Evolutionary conservation across 2,113 vertebrate genomes (phyloP), one percentile per base, ranked within the genome.

Genomic region (Atrichornis clamosus): DNA sequence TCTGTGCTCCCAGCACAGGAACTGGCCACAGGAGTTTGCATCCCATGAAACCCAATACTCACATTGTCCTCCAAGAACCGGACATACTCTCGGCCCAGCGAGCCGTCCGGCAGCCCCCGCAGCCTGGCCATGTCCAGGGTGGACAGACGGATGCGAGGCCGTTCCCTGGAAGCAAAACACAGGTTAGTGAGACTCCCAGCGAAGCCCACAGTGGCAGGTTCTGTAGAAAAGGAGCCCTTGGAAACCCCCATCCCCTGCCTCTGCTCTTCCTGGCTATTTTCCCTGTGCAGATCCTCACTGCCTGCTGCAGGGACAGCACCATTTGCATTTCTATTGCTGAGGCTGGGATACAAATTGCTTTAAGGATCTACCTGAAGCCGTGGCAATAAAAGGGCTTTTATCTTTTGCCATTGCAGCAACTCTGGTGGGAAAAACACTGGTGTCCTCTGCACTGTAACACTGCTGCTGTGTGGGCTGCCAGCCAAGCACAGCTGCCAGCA

Each of bases 1-100:
- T 13, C 53, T 3, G 1, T 47, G 64, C 27, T 72, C 15, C 4
- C 8, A 20, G 63, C 73, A 89, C 69, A 65, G 52, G 26, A 46
- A 73, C 33, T 41, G 42, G 3, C 7, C 46, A 47, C 42, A 55
- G 75, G 24, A 8, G 4, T 23, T 0, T 4, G 30, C 42, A n/a
- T 11, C 19, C 73, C 37, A 11, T 7, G 4, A 65, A 68, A 6
- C 10, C 56, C 30, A 53, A 62, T 22, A 96, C 99, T 98, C 97
- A 99, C 99, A 2, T 99, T 99, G 68, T 98, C 96, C 67, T 99
- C 98, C 73, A 99, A 93, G 90, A 99, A 99, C 14, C 97, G 97
- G 44, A 98, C 92, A 11, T 99, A 99, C 84, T 99, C 99, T 12
- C 98, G 97, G 49, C 99, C 99, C 33, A 99, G 97, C 0, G 99